Percentiles rank a stretch among this genome's conserved stretches.
phyloP scores from a whole-genome alignment of 2,113 vertebrate species.

The Bubo blakistoni region DNA sequence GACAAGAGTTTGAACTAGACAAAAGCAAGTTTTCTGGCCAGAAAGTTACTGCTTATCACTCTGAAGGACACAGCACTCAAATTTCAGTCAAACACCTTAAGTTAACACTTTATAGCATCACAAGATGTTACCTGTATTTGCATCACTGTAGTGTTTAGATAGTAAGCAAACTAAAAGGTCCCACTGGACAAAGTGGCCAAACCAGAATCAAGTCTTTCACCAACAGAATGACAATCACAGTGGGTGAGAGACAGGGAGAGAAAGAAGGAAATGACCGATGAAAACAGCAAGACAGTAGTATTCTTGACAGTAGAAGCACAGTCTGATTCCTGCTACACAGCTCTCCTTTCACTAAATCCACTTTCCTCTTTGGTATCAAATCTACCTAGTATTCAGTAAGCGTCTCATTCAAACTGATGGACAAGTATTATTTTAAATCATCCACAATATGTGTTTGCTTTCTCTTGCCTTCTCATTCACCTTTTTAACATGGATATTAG shows the following conservation, averaged over 20 bases:
- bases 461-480: not conserved
- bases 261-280: not conserved
- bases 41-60: not conserved
- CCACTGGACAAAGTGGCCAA: not conserved
- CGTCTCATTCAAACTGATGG: not conserved
- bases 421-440: not conserved
- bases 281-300: not conserved
- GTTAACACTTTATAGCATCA: not conserved
- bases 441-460: not conserved
- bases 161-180: not conserved
- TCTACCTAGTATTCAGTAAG: not conserved
- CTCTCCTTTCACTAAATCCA: not conserved
- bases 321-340: not conserved
- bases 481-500: not conserved
- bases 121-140: not conserved
- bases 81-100: not conserved
- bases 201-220: not conserved
- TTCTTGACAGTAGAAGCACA: not conserved
- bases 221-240: not conserved
- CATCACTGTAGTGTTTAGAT: not conserved
- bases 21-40: conserved; percentile 26
- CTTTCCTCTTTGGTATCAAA: not conserved
- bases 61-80: not conserved
- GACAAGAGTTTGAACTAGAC: conserved; percentile 31
- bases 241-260: not conserved